Conservation (phyloP, 2,888 invertebrate genomes). For the Coleophora flavipennella region DNA sequence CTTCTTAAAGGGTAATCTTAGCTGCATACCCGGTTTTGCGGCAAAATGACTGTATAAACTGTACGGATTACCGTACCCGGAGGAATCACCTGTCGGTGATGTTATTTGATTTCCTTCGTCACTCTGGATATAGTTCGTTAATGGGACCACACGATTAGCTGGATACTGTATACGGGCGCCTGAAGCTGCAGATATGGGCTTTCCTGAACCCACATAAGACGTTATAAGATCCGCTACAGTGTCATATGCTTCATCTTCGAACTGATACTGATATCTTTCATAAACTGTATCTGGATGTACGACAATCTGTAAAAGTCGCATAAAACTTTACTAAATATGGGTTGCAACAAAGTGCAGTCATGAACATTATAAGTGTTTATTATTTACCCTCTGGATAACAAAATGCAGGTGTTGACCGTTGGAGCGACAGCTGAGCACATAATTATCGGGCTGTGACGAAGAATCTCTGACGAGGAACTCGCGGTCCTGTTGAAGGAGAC, state of each 20-base stretch:
- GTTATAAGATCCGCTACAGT: constrained; percentile 95
- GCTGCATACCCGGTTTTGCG: constrained; percentile 51
- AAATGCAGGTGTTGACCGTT: constrained; percentile 89
- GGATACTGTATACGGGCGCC: constrained; percentile 91
- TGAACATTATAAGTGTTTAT: too few relatives aligned
- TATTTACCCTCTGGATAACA: constrained; percentile 88
- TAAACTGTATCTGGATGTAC: constrained; percentile 93
- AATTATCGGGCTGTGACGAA: constrained; percentile 93
- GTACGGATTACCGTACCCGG: constrained; percentile 55
- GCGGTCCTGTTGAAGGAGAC: constrained; percentile 85
- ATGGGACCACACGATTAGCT: constrained; percentile 84
- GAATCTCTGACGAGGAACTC: constrained; percentile 95
- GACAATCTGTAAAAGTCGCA: constrained; percentile 73
- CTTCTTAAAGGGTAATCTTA: constrained; percentile 54
- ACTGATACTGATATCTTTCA: constrained; percentile 92
- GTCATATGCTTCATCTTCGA: constrained; percentile 94
- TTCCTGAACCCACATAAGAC: constrained; percentile 92
- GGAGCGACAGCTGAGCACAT: constrained; percentile 91
- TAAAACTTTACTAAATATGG: neutral
- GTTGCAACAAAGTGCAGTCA: too few relatives aligned
- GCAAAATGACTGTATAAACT: constrained; percentile 66
- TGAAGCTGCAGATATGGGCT: constrained; percentile 90
- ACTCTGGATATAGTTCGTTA: constrained; percentile 76
- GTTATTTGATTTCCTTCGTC: constrained; percentile 45
- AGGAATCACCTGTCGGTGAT: constrained; percentile 45